Evolutionary conservation across 1,140 invertebrate species (phyloP).

Genomic region (Drosophila albomicans): DNA sequence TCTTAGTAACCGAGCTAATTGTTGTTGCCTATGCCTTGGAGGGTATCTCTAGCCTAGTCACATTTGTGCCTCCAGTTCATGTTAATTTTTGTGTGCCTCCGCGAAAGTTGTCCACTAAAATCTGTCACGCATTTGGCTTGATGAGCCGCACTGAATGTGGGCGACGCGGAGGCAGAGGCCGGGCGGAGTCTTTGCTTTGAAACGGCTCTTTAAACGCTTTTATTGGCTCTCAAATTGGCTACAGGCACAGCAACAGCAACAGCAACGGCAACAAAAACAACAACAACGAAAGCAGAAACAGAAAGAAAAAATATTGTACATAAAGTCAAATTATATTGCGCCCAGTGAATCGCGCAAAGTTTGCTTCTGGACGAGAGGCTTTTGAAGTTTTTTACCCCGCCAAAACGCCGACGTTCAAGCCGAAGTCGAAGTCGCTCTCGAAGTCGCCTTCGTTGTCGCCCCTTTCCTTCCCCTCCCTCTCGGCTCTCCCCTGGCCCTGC

Average conservation of each 20-base stretch:
- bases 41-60: constrained; percentile 5
- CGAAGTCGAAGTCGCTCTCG: not conserved
- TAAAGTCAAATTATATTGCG: constrained; percentile 56
- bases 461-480: not conserved
- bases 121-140: constrained; percentile 43
- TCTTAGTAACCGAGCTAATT: no score
- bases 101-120: constrained; percentile 40
- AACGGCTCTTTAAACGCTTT: constrained; percentile 70
- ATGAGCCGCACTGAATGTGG: constrained; percentile 11
- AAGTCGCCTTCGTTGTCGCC: not conserved
- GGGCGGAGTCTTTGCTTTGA: constrained; percentile 8
- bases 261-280: no score
- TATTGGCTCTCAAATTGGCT: constrained; percentile 76
- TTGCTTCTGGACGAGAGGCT: constrained; percentile 36
- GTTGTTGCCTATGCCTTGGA: not conserved
- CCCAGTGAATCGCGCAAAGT: constrained; percentile 38
- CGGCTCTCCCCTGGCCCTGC: no score
- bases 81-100: constrained; percentile 5
- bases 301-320: constrained; percentile 47
- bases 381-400: constrained; percentile 34
- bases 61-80: not conserved
- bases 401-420: not conserved
- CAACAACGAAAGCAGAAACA: no score
- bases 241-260: constrained; percentile 40
- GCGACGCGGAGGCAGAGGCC: not conserved